Conservation (phyloP, 2,113 vertebrate species). For the Rousettus leschenaultii region DNA sequence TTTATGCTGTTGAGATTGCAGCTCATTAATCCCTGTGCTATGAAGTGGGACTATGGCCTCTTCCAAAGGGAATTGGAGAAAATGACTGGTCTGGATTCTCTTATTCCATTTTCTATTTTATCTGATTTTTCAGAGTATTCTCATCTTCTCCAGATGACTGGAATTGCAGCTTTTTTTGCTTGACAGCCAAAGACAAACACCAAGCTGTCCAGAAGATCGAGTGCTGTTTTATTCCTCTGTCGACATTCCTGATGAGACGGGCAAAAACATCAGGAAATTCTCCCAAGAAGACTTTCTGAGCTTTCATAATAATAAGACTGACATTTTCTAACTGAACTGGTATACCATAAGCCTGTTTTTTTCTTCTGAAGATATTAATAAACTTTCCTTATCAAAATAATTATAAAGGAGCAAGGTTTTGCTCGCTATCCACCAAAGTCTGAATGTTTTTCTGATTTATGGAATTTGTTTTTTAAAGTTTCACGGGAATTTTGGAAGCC, state of each 20-base stretch:
- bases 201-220: constrained; percentile 75
- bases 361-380: constrained; percentile 15
- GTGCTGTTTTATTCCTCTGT: constrained; percentile 73
- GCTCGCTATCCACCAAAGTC: background rate
- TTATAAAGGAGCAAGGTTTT: background rate
- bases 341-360: background rate
- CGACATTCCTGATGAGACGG: constrained; percentile 70
- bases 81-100: background rate
- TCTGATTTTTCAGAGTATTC: constrained; percentile 70
- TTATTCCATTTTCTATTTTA: constrained; percentile 64
- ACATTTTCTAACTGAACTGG: constrained; percentile 59
- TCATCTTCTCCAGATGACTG: constrained; percentile 70
- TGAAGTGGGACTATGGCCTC: background rate
- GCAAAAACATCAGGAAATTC: constrained; percentile 72
- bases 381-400: constrained; percentile 16
- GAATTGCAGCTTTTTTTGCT: constrained; percentile 60
- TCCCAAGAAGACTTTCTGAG: constrained; percentile 56
- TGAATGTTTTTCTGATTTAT: background rate
- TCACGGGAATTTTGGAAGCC: constrained; percentile 42
- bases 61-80: background rate
- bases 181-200: constrained; percentile 78
- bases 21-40: background rate
- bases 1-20: constrained; percentile 1
- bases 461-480: background rate
- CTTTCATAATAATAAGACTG: constrained; percentile 68